Conservation (phyloP, 2,113 vertebrate species). For the Bubalus kerabau region DNA sequence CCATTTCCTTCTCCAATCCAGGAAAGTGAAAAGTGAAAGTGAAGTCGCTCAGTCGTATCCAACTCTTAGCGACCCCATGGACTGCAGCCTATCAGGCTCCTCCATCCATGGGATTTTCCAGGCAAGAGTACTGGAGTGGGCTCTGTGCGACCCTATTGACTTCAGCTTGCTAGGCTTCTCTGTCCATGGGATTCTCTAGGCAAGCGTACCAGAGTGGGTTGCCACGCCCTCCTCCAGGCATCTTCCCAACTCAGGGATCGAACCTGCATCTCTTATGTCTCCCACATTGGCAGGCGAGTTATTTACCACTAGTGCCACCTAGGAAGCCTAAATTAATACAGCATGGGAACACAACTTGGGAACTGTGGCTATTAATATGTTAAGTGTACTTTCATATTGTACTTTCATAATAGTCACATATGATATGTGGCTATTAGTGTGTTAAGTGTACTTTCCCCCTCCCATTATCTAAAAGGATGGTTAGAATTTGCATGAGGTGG, state of each 20-base stretch:
- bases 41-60: no score
- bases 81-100: no score
- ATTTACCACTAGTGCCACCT: background rate
- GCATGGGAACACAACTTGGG: background rate
- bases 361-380: background rate
- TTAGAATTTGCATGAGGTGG: background rate
- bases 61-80: no score
- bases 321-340: background rate
- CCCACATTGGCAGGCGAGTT: rapidly evolving
- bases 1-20: no score
- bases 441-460: background rate
- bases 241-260: background rate
- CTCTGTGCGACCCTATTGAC: background rate
- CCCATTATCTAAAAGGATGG: background rate
- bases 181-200: background rate
- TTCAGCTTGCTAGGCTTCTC: background rate
- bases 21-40: no score
- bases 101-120: no score
- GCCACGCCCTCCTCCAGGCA: background rate
- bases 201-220: background rate
- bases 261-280: background rate
- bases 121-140: no score
- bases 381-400: background rate
- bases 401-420: background rate
- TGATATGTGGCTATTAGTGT: background rate